These are phyloP conservation scores for Scalopus aquaticus DNA, from an alignment of 2,113 vertebrate genomes.

Conservation along the genomic window DNA sequence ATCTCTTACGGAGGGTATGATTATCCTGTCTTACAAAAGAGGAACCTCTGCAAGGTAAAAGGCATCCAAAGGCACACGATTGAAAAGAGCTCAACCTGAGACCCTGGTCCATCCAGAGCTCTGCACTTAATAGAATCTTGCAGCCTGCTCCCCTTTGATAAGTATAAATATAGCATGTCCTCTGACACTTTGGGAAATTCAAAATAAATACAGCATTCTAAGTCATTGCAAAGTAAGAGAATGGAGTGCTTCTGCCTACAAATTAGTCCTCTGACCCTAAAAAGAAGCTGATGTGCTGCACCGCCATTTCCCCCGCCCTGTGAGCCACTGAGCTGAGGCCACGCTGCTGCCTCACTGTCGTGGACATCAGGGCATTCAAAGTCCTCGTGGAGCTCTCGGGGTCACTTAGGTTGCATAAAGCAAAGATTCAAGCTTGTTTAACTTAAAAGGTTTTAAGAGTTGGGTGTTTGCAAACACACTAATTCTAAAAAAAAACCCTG, in stretches of 20 bases:
- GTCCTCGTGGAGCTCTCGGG: not conserved
- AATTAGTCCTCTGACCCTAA: not conserved
- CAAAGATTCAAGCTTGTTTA: not conserved
- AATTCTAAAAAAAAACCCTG: no score
- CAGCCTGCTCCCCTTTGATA: not conserved
- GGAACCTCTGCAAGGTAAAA: not conserved
- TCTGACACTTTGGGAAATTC: not conserved
- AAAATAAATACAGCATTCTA: not conserved
- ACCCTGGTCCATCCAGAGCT: not conserved
- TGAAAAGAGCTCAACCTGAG: not conserved
- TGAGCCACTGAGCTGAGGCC: not conserved
- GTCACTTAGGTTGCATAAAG: not conserved
- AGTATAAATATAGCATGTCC: not conserved
- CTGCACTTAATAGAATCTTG: not conserved
- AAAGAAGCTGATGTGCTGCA: not conserved
- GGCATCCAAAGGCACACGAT: not conserved
- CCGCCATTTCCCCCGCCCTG: fast-evolving
- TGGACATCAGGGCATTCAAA: not conserved
- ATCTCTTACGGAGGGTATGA: not conserved
- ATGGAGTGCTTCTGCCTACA: not conserved
- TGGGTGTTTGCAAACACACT: not conserved
- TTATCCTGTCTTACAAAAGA: not conserved
- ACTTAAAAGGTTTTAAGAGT: not conserved
- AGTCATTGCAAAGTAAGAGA: not conserved
- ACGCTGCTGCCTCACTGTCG: not conserved